A percentile compares a stretch with the other conserved stretches of the same genome.
Evolutionary conservation across 2,797 vertebrate species (phyloP).

Genomic region (Pampus argenteus): DNA sequence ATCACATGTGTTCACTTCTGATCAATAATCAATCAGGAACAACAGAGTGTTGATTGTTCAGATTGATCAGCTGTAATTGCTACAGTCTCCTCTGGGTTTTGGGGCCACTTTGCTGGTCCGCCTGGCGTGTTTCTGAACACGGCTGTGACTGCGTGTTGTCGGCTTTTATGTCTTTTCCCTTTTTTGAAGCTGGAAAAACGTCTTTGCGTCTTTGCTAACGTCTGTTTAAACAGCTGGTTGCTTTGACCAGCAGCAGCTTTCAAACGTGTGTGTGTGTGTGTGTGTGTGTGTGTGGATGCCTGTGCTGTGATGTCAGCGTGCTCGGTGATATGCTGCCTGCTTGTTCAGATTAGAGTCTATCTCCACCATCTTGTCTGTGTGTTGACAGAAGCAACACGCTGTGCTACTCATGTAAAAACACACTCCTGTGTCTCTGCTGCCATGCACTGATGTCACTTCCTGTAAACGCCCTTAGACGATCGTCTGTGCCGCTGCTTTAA

Average conservation of each 20-base stretch:
- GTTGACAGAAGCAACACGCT: slow-evolving; percentile 41
- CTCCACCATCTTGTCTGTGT: slow-evolving; percentile 52
- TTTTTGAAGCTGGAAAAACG: not conserved
- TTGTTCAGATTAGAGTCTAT: slow-evolving; percentile 48
- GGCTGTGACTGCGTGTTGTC: no score
- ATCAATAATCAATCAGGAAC: slow-evolving; percentile 22
- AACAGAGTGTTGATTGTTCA: no score
- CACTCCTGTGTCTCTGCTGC: not conserved
- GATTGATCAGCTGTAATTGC: no score
- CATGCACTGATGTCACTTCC: not conserved
- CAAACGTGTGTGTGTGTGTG: slow-evolving; percentile 31
- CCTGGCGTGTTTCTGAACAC: no score
- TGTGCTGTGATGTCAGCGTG: slow-evolving; percentile 57
- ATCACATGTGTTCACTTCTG: not conserved
- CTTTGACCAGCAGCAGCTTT: slow-evolving; percentile 28
- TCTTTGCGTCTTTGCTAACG: slow-evolving; percentile 4
- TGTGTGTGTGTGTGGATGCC: slow-evolving; percentile 40
- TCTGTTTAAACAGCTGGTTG: slow-evolving; percentile 53
- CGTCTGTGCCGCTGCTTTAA: no score
- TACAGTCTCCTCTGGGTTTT: no score
- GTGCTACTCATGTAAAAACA: not conserved
- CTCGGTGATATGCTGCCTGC: slow-evolving; percentile 51
- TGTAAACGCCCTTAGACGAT: not conserved
- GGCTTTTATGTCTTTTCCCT: no score
- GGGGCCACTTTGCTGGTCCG: no score